Conservation (phyloP, 2,113 vertebrate genomes). For the Mus pahari region DNA sequence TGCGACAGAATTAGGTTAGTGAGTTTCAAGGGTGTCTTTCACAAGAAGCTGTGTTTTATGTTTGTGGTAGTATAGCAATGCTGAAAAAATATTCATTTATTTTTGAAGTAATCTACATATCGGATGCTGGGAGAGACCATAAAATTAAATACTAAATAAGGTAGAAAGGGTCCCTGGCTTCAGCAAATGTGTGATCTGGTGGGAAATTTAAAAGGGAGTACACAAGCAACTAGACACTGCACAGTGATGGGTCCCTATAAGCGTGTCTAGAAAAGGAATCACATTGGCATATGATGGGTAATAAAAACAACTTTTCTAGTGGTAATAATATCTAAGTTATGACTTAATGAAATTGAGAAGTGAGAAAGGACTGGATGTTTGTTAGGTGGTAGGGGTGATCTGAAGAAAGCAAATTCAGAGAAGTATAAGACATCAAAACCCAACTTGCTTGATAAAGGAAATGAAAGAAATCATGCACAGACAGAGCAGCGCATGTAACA, state of each 20-base stretch:
- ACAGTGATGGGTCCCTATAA: not conserved
- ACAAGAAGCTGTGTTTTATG: not conserved
- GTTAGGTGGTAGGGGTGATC: not conserved
- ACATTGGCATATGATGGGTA: not conserved
- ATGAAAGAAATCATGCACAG: not conserved
- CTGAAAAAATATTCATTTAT: not conserved
- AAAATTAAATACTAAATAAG: slow-evolving; percentile 28
- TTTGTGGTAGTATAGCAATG: not conserved
- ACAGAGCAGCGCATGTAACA: not conserved
- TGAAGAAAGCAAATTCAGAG: not conserved
- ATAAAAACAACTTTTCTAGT: slow-evolving; percentile 11
- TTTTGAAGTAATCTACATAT: not conserved
- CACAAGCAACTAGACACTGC: not conserved
- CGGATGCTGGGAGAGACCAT: not conserved
- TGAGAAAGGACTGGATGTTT: not conserved
- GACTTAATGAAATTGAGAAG: not conserved
- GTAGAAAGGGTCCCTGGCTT: not conserved
- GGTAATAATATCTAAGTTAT: slow-evolving; percentile 1
- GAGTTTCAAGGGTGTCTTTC: slow-evolving; percentile 11
- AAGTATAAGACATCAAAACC: not conserved
- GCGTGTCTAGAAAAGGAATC: not conserved
- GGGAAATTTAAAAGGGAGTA: not conserved
- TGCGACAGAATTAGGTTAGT: not conserved
- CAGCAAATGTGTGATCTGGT: not conserved
- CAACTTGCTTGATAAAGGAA: not conserved